phyloP scores from a whole-genome alignment of 2,113 vertebrate genomes.

The Edolisoma coerulescens region DNA sequence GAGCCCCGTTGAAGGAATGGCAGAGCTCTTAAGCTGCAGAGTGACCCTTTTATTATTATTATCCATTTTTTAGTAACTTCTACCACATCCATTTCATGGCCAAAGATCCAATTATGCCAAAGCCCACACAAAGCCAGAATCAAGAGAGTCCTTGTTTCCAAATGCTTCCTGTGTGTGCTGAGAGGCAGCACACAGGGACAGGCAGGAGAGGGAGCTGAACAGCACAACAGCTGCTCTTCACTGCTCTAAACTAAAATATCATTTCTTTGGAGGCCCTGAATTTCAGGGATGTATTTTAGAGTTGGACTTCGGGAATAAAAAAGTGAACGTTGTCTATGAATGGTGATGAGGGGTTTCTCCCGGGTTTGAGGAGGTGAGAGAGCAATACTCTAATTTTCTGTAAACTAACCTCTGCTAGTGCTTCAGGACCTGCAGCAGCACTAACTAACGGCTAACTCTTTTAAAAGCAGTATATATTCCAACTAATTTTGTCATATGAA shows the following conservation, averaged over 20 bases:
- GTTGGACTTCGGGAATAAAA: not conserved
- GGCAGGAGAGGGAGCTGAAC: not conserved
- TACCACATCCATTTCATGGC: not conserved
- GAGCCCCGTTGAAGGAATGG: not conserved
- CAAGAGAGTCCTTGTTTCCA: not conserved
- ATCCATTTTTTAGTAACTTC: not conserved
- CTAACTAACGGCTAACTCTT: not conserved
- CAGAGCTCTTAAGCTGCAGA: not conserved
- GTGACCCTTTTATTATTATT: not conserved
- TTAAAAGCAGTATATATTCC: not conserved
- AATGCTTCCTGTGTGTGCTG: rapidly evolving
- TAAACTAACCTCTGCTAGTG: not conserved
- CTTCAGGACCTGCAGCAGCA: not conserved
- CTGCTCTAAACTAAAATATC: not conserved
- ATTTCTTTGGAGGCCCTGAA: not conserved
- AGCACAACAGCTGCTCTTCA: not conserved
- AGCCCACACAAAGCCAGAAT: not conserved
- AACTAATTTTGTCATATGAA: not conserved
- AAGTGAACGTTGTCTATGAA: not conserved
- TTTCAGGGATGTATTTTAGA: not conserved
- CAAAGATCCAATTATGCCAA: not conserved
- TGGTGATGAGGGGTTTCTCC: not conserved
- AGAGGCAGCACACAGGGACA: not conserved
- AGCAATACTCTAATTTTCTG: not conserved
- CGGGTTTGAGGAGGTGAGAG: not conserved